These are phyloP conservation scores for Altica lythri DNA, from an alignment of 2,888 invertebrate genomes.

Conservation along the genomic window DNA sequence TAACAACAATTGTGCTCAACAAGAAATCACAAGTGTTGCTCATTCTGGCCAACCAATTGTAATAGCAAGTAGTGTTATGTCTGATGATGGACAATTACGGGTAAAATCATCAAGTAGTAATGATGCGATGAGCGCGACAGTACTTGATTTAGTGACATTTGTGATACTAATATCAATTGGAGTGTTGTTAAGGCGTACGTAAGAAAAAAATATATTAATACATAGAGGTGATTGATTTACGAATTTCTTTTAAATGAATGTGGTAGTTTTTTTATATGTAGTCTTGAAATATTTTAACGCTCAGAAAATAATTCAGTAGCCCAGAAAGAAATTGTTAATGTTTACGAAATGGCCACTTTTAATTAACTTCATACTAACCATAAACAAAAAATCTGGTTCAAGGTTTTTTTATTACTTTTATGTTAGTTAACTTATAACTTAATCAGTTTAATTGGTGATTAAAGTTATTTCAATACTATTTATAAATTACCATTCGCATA, in stretches of 20 bases:
- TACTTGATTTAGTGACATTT: not conserved
- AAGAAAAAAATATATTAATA: not conserved
- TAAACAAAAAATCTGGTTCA: too few species aligned
- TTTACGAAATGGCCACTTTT: too few species aligned
- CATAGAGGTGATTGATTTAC: not conserved
- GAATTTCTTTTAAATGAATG: conserved; percentile 6
- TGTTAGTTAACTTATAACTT: too few species aligned
- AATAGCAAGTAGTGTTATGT: conserved; percentile 70
- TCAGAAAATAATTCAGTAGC: too few species aligned
- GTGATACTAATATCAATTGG: not conserved
- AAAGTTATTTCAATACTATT: too few species aligned
- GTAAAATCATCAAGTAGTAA: conserved; percentile 43
- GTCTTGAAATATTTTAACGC: too few species aligned
- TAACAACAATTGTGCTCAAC: conserved; percentile 57
- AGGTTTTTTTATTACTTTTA: too few species aligned
- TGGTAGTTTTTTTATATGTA: not conserved
- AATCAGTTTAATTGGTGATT: too few species aligned
- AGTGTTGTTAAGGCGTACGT: not conserved
- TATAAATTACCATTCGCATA: too few species aligned
- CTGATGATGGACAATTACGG: conserved; percentile 61
- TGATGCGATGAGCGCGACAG: not conserved
- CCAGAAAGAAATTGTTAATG: too few species aligned
- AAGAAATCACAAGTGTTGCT: conserved; percentile 59
- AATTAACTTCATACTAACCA: too few species aligned
- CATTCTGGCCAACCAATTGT: conserved; percentile 63